Conservation (phyloP, 2,113 vertebrate species). For the Channa argus region DNA sequence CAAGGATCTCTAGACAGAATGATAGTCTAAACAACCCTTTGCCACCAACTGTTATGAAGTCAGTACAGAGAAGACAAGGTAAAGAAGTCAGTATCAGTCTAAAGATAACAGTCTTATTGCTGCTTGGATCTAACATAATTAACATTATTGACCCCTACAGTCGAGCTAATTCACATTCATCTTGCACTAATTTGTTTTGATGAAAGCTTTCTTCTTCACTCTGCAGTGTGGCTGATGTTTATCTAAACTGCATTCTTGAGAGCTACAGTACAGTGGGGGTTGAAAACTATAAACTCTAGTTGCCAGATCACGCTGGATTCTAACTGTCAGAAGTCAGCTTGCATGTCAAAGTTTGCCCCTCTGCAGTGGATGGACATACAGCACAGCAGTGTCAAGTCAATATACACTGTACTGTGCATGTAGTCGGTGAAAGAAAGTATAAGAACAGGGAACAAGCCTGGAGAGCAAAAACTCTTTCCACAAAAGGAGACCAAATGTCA, state of each 20-base stretch:
- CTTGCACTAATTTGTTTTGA: constrained; percentile 18
- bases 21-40: constrained; percentile 34
- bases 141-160: constrained; percentile 51
- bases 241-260: not conserved
- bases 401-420: constrained; percentile 6
- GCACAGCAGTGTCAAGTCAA: constrained; percentile 1
- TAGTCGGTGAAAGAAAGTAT: constrained; percentile 10
- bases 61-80: not conserved
- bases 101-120: constrained; percentile 24
- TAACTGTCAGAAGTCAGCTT: constrained; percentile 14
- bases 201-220: constrained; percentile 15
- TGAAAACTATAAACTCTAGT: not conserved
- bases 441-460: not conserved
- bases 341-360: not conserved
- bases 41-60: constrained; percentile 24
- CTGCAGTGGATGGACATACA: constrained; percentile 11
- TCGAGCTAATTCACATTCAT: constrained; percentile 26
- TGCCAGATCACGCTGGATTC: constrained; percentile 11
- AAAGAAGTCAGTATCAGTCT: constrained; percentile 22
- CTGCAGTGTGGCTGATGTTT: not conserved
- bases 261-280: not conserved
- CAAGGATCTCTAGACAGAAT: constrained; percentile 22
- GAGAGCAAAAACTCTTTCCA: constrained; percentile 28
- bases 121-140: constrained; percentile 47
- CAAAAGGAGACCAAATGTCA: constrained; percentile 15